Conservation (phyloP, 1,140 invertebrate species). For the Proales similis region DNA sequence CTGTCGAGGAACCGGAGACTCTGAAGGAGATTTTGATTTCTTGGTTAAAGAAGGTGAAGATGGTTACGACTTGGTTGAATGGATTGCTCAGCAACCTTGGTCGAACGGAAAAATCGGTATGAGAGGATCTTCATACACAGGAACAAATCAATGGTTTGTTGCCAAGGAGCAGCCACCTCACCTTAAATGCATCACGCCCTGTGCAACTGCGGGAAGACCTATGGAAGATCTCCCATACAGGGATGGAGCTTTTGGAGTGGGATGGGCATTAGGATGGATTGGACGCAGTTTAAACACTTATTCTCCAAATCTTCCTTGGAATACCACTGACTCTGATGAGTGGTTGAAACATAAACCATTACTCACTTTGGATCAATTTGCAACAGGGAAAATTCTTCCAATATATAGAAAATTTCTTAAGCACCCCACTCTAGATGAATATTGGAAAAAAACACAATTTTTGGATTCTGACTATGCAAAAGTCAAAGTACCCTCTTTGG, state of each 20-base stretch:
- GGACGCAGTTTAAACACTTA: background rate
- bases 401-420: conserved; percentile 15
- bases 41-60: conserved; percentile 11
- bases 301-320: background rate
- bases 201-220: background rate
- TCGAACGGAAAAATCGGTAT: conserved; percentile 30
- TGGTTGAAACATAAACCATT: conserved; percentile 14
- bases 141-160: conserved; percentile 27
- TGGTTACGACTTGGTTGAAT: conserved; percentile 21
- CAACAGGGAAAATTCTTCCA: background rate
- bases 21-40: conserved; percentile 4
- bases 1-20: background rate
- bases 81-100: conserved; percentile 6
- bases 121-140: conserved; percentile 14
- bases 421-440: background rate
- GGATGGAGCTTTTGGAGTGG: background rate
- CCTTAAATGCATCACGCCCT: conserved; percentile 3
- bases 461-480: background rate
- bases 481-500: background rate
- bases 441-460: background rate
- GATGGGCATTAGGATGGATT: conserved; percentile 2
- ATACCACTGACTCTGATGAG: background rate
- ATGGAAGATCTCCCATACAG: background rate
- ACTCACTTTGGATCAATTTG: background rate
- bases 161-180: conserved; percentile 4